A percentile compares a stretch with the other conserved stretches of the same genome.
Conservation (phyloP, 2,888 invertebrate genomes). For the Lithosia quadra region DNA sequence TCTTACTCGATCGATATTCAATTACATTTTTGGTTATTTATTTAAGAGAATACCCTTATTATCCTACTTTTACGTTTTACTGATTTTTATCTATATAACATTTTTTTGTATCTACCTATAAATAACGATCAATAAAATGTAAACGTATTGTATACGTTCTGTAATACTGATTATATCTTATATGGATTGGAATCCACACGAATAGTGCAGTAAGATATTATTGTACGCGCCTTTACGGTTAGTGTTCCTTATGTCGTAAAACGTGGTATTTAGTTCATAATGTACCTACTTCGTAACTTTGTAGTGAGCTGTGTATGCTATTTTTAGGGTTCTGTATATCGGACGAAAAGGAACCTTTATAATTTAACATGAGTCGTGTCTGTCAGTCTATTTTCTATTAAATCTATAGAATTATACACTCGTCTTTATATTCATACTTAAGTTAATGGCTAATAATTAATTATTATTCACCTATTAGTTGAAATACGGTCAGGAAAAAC, state of each 20-base stretch:
- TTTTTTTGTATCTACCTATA: background rate
- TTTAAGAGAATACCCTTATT: background rate
- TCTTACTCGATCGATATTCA: background rate
- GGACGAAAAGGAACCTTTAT: background rate
- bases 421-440: too few species aligned
- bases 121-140: background rate
- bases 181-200: background rate
- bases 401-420: too few species aligned
- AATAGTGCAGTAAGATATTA: conserved; percentile 8
- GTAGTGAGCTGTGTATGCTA: background rate
- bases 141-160: background rate
- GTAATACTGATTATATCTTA: background rate
- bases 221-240: background rate
- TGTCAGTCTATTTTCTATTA: too few species aligned
- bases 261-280: conserved; percentile 2
- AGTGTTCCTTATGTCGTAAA: background rate
- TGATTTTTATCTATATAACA: too few species aligned
- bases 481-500: too few species aligned
- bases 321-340: background rate
- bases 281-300: background rate
- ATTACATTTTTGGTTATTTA: background rate
- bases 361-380: too few species aligned
- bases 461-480: too few species aligned
- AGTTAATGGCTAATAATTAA: too few species aligned
- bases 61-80: background rate